Evolutionary conservation across 1,140 invertebrate species (phyloP).

Genomic region (Brachionus rotundiformis): DNA sequence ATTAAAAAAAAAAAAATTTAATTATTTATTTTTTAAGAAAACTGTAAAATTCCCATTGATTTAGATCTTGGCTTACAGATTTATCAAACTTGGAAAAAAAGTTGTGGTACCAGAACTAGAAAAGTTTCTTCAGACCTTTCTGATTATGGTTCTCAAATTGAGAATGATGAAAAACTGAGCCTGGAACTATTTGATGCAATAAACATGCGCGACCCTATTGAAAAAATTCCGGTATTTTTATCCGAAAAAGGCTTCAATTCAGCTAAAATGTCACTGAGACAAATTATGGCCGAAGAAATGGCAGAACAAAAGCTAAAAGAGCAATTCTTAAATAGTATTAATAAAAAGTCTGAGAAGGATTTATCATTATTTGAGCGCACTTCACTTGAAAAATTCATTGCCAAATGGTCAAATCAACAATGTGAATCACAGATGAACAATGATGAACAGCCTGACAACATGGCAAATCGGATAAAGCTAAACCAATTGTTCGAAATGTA

Average conservation of each 20-base stretch:
- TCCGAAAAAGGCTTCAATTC: slow-evolving; percentile 11
- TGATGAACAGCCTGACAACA: background rate
- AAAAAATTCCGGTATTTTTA: slow-evolving; percentile 31
- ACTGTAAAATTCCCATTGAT: slow-evolving; percentile 1
- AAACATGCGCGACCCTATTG: slow-evolving; percentile 35
- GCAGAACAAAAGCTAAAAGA: background rate
- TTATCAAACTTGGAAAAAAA: slow-evolving; percentile 50
- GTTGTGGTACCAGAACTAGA: background rate
- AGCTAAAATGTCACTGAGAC: slow-evolving; percentile 14
- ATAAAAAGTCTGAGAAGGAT: slow-evolving; percentile 28
- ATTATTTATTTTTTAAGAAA: slow-evolving; percentile 10
- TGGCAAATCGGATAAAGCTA: slow-evolving; percentile 20
- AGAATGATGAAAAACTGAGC: slow-evolving; percentile 25
- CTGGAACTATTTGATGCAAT: slow-evolving; percentile 23
- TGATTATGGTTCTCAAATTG: background rate
- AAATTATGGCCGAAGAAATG: slow-evolving; percentile 48
- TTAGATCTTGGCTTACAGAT: slow-evolving; percentile 15
- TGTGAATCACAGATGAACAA: background rate
- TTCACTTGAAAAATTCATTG: background rate
- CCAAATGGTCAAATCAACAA: background rate
- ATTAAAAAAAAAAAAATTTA: background rate
- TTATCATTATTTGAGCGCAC: background rate
- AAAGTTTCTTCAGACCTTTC: background rate
- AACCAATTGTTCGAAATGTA: slow-evolving; percentile 28
- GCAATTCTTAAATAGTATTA: background rate